These are phyloP conservation scores for Syngnathus floridae DNA, from an alignment of 2,113 vertebrate genomes.

Conservation along the genomic window DNA sequence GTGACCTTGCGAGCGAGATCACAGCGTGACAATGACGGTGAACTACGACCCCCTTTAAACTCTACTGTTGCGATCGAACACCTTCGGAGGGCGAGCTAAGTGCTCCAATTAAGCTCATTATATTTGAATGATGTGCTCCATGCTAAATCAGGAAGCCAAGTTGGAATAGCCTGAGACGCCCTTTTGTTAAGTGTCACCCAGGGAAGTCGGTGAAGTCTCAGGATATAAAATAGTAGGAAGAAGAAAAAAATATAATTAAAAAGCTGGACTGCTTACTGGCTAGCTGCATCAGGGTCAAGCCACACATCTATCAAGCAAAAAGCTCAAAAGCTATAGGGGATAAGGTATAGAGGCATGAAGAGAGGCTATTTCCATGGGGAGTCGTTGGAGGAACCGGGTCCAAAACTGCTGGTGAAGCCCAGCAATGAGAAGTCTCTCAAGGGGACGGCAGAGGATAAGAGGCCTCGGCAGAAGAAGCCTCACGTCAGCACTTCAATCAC, in stretches of 20 bases:
- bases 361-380: conserved; percentile 63
- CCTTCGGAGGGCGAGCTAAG: conserved; percentile 2
- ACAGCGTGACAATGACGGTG: conserved; percentile 15
- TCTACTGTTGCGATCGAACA: conserved; percentile 17
- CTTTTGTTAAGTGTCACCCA: conserved; percentile 11
- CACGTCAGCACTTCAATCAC: conserved; percentile 71
- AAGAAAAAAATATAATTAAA: conserved; percentile 15
- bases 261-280: conserved; percentile 27
- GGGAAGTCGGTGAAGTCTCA: conserved; percentile 2
- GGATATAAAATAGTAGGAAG: conserved; percentile 18
- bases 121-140: neutral
- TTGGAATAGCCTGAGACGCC: neutral
- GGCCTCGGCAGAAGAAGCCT: conserved; percentile 60
- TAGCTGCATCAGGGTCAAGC: conserved; percentile 52
- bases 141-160: conserved; percentile 18
- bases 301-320: conserved; percentile 54
- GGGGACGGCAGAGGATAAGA: conserved; percentile 63
- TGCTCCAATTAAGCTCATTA: conserved; percentile 21
- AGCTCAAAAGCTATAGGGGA: conserved; percentile 55
- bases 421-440: conserved; percentile 63
- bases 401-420: conserved; percentile 55
- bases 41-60: conserved; percentile 15
- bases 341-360: conserved; percentile 55
- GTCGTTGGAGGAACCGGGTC: conserved; percentile 51
- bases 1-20: conserved; percentile 36